Percentiles rank a stretch among this genome's conserved stretches.
These are phyloP conservation scores for Salpingus planirostris DNA, from an alignment of 2,888 invertebrate genomes.

Conservation along the genomic window DNA sequence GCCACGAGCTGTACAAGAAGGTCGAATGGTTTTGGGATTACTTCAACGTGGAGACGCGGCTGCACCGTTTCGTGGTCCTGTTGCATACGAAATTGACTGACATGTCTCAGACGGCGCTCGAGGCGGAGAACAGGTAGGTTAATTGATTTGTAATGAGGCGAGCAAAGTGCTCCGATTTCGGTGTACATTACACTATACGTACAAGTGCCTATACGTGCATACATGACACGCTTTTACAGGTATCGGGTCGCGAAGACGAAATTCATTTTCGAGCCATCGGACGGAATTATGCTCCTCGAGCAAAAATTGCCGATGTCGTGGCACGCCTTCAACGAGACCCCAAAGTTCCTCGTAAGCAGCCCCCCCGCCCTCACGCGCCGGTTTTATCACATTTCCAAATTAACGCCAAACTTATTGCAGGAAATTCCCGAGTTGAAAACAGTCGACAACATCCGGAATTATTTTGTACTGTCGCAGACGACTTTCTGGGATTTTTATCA, in stretches of 20 bases:
- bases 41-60: conserved; percentile 60
- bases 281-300: conserved; percentile 67
- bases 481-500: conserved; percentile 74
- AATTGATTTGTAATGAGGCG: conserved; percentile 4
- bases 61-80: conserved; percentile 55
- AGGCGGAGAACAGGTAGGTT: conserved; percentile 65
- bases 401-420: conserved; percentile 33
- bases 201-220: conserved; percentile 7
- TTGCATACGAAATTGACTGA: conserved; percentile 63
- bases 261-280: conserved; percentile 74
- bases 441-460: conserved; percentile 55
- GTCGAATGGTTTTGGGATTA: conserved; percentile 68
- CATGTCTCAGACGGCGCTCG: conserved; percentile 66
- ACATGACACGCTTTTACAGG: too few species aligned
- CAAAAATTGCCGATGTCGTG: conserved; percentile 86
- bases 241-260: conserved; percentile 79
- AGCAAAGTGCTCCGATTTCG: too few species aligned
- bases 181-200: too few species aligned
- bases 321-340: conserved; percentile 84
- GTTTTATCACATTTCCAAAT: conserved; percentile 3
- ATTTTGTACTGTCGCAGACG: conserved; percentile 59
- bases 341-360: conserved; percentile 55
- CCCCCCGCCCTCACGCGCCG: not conserved
- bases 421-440: conserved; percentile 72
- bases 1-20: conserved; percentile 53